A percentile compares a stretch with the other conserved stretches of the same genome.
These are phyloP conservation scores for Cabera pusaria DNA, from an alignment of 2,888 invertebrate species.

Conservation along the genomic window DNA sequence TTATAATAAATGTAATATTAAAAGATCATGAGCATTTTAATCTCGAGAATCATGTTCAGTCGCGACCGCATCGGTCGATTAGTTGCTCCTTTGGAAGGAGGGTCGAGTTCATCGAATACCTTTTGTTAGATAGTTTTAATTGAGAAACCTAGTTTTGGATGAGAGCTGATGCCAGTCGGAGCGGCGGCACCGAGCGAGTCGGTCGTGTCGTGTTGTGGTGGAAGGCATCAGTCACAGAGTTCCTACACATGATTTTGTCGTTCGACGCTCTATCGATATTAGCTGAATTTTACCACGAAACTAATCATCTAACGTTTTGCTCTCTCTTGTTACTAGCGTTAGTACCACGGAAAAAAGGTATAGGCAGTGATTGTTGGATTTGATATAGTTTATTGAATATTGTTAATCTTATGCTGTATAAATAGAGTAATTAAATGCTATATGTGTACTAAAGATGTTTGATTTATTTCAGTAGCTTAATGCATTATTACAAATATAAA, in stretches of 20 bases:
- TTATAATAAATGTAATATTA: slow-evolving; percentile 60
- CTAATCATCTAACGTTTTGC: slow-evolving; percentile 70
- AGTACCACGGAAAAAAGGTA: slow-evolving; percentile 77
- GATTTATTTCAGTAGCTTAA: slow-evolving; percentile 71
- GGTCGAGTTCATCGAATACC: slow-evolving; percentile 29
- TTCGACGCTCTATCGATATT: slow-evolving; percentile 52
- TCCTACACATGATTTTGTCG: slow-evolving; percentile 54
- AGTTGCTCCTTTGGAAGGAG: slow-evolving; percentile 26
- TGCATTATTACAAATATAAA: slow-evolving; percentile 40
- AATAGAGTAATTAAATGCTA: slow-evolving; percentile 83
- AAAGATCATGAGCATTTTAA: slow-evolving; percentile 58
- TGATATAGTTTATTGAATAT: slow-evolving; percentile 83
- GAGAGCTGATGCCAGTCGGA: slow-evolving; percentile 22
- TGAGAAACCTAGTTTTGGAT: slow-evolving; percentile 27
- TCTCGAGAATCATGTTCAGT: slow-evolving; percentile 42
- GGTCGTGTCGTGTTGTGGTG: too few species aligned
- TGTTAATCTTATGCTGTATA: slow-evolving; percentile 83
- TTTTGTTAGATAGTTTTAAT: slow-evolving; percentile 18
- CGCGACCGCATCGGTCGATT: slow-evolving; percentile 30
- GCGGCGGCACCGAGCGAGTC: too few species aligned
- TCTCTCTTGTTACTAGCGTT: slow-evolving; percentile 80
- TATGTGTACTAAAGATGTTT: slow-evolving; percentile 78
- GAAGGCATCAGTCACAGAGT: slow-evolving; percentile 45
- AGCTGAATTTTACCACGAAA: slow-evolving; percentile 50
- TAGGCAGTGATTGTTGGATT: slow-evolving; percentile 83